A percentile compares a stretch with the other conserved stretches of the same genome.
Conservation (phyloP, 2,113 vertebrate species). For the Hiodon alosoides region DNA sequence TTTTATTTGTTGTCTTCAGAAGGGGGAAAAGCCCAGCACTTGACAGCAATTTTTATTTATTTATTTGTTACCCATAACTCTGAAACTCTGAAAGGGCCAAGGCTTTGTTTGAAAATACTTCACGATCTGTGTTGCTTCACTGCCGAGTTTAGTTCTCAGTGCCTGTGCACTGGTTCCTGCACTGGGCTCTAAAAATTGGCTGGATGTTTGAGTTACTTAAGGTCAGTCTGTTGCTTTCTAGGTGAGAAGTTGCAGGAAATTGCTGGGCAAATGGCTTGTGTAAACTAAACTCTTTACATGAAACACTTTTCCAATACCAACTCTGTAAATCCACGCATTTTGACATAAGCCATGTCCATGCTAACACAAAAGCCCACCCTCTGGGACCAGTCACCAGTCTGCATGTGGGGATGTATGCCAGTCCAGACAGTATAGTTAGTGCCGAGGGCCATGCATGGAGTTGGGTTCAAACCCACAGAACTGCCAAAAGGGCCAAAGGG, state of each 20-base stretch:
- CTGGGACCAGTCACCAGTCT: too few relatives aligned
- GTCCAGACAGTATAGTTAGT: too few relatives aligned
- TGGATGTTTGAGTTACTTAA: neutral
- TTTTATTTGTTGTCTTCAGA: slow-evolving; percentile 17
- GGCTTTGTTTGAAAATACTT: slow-evolving; percentile 37
- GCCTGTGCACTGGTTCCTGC: neutral
- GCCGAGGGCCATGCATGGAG: too few relatives aligned
- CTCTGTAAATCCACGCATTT: too few relatives aligned
- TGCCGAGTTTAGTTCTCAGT: slow-evolving; percentile 20
- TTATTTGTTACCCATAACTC: slow-evolving; percentile 23
- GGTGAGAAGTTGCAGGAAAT: neutral
- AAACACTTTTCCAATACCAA: too few relatives aligned
- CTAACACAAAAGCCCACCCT: too few relatives aligned
- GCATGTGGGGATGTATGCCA: too few relatives aligned
- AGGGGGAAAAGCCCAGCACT: slow-evolving; percentile 11
- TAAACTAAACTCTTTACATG: too few relatives aligned
- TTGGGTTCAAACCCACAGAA: too few relatives aligned
- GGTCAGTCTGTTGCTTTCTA: neutral
- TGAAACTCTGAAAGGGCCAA: slow-evolving; percentile 30
- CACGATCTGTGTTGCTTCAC: slow-evolving; percentile 33
- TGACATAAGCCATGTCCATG: too few relatives aligned
- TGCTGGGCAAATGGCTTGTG: too few relatives aligned
- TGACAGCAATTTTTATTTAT: slow-evolving; percentile 12
- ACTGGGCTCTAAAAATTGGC: neutral
- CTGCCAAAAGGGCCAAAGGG: too few relatives aligned